A percentile compares a stretch with the other conserved stretches of the same genome.
These are phyloP conservation scores for Cyanoliseus patagonus DNA, from an alignment of 2,113 vertebrate genomes.

Conservation along the genomic window DNA sequence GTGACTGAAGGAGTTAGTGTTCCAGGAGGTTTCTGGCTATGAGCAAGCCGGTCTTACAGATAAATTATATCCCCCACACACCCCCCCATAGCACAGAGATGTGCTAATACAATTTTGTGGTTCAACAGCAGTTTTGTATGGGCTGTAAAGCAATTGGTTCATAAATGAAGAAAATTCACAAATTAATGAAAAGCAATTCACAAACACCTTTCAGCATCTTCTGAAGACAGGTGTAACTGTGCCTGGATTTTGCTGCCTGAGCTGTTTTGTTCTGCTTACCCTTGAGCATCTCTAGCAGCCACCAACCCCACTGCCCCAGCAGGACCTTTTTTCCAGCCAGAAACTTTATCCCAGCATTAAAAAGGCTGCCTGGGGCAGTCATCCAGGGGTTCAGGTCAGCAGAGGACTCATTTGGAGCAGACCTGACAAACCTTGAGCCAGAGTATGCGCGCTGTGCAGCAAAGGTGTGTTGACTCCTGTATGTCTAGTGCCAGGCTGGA, in stretches of 20 bases:
- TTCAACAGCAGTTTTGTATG: neutral
- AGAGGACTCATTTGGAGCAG: neutral
- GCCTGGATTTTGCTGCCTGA: neutral
- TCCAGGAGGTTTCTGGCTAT: neutral
- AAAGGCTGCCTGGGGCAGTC: neutral
- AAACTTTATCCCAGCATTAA: neutral
- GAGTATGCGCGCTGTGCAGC: fast-evolving
- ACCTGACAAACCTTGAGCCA: fast-evolving
- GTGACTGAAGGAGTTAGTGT: slow-evolving; percentile 8
- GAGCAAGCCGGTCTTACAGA: neutral
- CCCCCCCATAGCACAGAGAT: neutral
- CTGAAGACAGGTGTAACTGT: neutral
- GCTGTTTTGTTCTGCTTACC: neutral
- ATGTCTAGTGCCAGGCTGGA: neutral
- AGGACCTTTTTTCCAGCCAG: neutral
- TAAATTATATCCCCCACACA: neutral
- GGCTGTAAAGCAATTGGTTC: neutral
- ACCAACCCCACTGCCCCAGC: neutral
- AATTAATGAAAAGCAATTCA: neutral
- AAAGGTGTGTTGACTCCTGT: neutral
- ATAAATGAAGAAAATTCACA: neutral
- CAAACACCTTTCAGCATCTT: neutral
- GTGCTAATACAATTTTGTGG: neutral
- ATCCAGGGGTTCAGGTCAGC: neutral
- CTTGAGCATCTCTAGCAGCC: neutral